Evolutionary conservation across 2,888 invertebrate genomes (phyloP), one percentile per base, ranked within the genome.

Genomic region (Stegophylla sp.): DNA sequence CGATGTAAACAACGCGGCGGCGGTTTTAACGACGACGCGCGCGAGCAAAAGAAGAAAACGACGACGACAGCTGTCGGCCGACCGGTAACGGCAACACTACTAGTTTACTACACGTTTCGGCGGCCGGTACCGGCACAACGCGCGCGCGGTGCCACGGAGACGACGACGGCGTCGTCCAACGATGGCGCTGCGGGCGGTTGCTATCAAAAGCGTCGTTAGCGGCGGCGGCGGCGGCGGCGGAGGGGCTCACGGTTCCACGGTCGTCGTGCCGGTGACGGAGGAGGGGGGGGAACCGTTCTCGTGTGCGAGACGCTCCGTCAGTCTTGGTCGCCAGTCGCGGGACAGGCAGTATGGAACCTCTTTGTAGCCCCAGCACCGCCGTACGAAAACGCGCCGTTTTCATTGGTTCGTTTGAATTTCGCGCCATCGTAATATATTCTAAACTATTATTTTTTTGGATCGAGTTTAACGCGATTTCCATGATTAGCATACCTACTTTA

Each of bases 71-170:
- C 51, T 51, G 41, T 41, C 64, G 41, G 63, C 41, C 74, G 74
- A 75, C 74, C 77, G 69, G 79, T 51, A 71, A 71, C 71, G 48
- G 13, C 48, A 48, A 51, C 61, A 71, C 79, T 79, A 79, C 77
- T 13, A 3, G 45, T n/a, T 17, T 23, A 53, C 51, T 26, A 79
- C 79, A 71, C 71, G 69, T 79, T 71, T 59, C 59, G 34, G 20
- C 59, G 34, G 20, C 45, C 26, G 28, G 66, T 61, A 48, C 59
- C 61, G 51, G 74, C 15, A 20, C 56, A 34, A 48, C 66, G 61
- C 23, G 34, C 23, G 17, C 7, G 34, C 23, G 17, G 59, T n/a
- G 23, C 41, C 48, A 41, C 48, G 43, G 28, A 4, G 15, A 53
- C n/a, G 56, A 26, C 63, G 51, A 4, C 26, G 59, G 43, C 64